Conservation (phyloP, 2,113 vertebrate species). For the Gobiocypris rarus region DNA sequence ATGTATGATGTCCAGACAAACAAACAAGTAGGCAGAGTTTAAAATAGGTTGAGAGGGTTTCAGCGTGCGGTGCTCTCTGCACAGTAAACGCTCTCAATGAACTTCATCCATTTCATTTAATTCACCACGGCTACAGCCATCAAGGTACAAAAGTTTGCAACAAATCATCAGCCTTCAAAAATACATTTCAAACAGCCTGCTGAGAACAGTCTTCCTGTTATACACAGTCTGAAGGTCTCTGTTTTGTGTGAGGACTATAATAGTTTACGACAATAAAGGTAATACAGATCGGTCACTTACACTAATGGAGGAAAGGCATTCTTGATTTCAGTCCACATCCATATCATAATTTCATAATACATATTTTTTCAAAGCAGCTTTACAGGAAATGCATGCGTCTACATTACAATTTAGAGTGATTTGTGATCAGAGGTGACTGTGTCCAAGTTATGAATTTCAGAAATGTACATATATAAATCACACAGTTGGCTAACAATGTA, state of each 20-base stretch:
- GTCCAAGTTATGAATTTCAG: no score
- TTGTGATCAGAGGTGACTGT: no score
- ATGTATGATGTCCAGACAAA: not conserved
- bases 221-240: not conserved
- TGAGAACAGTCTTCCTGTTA: not conserved
- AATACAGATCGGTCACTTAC: not conserved
- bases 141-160: not conserved
- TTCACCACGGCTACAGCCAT: not conserved
- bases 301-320: not conserved
- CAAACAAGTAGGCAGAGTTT: not conserved
- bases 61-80: not conserved
- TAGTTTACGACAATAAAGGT: no score
- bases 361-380: no score
- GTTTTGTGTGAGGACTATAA: not conserved
- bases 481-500: no score
- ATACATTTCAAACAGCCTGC: not conserved
- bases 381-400: no score
- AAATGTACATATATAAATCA: no score
- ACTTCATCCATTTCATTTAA: conserved; percentile 1
- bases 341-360: no score
- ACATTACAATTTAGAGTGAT: no score
- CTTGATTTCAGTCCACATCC: not conserved
- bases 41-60: not conserved
- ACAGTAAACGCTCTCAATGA: not conserved
- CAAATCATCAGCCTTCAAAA: not conserved